These are phyloP conservation scores for Eupithecia tripunctaria DNA, from an alignment of 2,888 invertebrate genomes.

Conservation along the genomic window DNA sequence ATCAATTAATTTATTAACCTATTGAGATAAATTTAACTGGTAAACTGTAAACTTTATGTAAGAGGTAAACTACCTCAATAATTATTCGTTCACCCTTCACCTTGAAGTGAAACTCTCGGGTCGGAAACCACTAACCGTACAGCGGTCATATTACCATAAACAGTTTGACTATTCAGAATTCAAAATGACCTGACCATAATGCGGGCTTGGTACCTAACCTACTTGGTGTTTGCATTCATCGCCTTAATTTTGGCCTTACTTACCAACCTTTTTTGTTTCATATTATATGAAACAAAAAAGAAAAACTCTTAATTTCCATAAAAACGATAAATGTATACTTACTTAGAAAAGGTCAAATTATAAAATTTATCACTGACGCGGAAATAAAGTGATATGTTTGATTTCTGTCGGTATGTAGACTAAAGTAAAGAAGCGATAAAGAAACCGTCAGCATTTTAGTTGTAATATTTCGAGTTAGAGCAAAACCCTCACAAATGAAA, in stretches of 20 bases:
- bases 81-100: constrained; percentile 18
- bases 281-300: too few relatives aligned
- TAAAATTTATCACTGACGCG: too few relatives aligned
- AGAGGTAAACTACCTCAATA: constrained; percentile 14
- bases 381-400: too few relatives aligned
- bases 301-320: too few relatives aligned
- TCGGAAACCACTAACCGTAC: constrained; percentile 23
- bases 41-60: too few relatives aligned
- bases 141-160: constrained; percentile 27
- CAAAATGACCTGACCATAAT: constrained; percentile 7
- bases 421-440: too few relatives aligned
- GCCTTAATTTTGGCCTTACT: not conserved
- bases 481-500: too few relatives aligned
- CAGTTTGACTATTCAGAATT: constrained; percentile 17
- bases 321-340: too few relatives aligned
- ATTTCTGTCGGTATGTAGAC: too few relatives aligned
- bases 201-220: not conserved
- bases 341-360: too few relatives aligned
- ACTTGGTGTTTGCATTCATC: not conserved
- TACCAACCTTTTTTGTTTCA: not conserved
- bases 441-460: too few relatives aligned
- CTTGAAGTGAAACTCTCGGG: constrained; percentile 25
- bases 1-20: not conserved
- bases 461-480: too few relatives aligned
- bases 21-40: not conserved